Base-by-base conservation (phyloP, 2,113 vertebrate species). In the Octodon degus region DNA sequence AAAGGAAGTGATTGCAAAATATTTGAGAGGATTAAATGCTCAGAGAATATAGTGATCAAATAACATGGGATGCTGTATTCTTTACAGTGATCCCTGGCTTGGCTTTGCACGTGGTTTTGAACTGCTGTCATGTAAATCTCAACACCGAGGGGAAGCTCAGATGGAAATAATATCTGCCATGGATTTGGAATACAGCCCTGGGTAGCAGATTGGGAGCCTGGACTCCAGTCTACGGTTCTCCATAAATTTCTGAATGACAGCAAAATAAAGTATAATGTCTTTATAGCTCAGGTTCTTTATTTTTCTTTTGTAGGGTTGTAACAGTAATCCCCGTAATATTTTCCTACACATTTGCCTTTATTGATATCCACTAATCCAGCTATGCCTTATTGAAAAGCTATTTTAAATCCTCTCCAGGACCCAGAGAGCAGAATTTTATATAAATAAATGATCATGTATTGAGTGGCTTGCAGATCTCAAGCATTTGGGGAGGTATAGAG, bases 1-100 rank as follows among this genome's bases (percentile, higher is more conserved):
- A 99, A 98, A 99, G 98, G 98, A 98, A 99, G 98, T 98, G 99
- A 99, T 99, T 99, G 98, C 99, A 98, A 98, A 99, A 99, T 99
- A 99, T 99, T 99, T 98, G 98, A 98, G 97, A 97, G 98, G 98
- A 99, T 99, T 99, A 99, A 98, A 98, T 97, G 97, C 98, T 98
- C 97, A 94, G 97, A 93, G 90, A 98, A 91, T 97, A 97, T 94
- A 97, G 96, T 13, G 95, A 98, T 98, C 97, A 97, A 98, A 96
- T 98, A 98, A 97, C 98, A 97, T 81, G 96, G 90, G 96, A 97
- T 93, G 89, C 97, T 96, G 90, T 98, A 97, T 99, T 98, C 97
- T 98, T 98, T 96, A 7, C n/a, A 83, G 86, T 97, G 97, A 98
- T 98, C 98, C 96, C 87, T 97, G 93, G 82, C 91, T 90, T 72